These are phyloP conservation scores for Apeltes quadracus DNA, from an alignment of 2,113 vertebrate species.

Conservation along the genomic window DNA sequence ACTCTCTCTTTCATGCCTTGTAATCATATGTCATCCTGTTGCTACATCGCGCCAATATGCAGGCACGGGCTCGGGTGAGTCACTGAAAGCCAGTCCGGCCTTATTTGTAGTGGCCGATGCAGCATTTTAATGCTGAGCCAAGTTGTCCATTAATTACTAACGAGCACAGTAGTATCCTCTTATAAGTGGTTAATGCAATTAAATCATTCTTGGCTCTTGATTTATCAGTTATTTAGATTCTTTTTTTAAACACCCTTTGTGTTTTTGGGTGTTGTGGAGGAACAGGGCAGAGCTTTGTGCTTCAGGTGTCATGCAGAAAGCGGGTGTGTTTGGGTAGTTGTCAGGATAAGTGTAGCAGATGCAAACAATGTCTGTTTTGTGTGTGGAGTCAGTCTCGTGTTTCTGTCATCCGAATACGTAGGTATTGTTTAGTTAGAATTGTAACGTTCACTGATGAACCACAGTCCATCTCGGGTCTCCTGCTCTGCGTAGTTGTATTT, in stretches of 20 bases:
- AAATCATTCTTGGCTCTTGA: no score
- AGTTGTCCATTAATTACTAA: slow-evolving; percentile 53
- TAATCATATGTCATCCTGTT: slow-evolving; percentile 21
- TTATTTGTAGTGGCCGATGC: slow-evolving; percentile 46
- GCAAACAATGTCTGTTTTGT: not conserved
- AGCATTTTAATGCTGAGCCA: slow-evolving; percentile 45
- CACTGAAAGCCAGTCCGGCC: slow-evolving; percentile 51
- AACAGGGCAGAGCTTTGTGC: not conserved
- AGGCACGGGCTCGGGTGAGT: slow-evolving; percentile 19
- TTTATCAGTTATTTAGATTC: not conserved
- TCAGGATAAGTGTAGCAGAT: not conserved
- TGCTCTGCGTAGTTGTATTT: not conserved
- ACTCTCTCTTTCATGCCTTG: slow-evolving; percentile 8
- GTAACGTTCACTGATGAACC: not conserved
- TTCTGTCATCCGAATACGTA: not conserved
- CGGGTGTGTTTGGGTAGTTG: not conserved
- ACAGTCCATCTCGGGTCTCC: not conserved
- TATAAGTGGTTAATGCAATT: not conserved
- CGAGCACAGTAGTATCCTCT: not conserved
- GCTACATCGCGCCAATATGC: slow-evolving; percentile 23
- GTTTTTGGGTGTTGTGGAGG: not conserved
- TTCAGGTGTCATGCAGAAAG: not conserved
- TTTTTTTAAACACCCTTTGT: not conserved
- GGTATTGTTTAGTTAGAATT: not conserved
- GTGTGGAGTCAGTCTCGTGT: not conserved